Base-by-base conservation (phyloP, 1,140 invertebrate genomes). In the Dicyema japonicum region DNA sequence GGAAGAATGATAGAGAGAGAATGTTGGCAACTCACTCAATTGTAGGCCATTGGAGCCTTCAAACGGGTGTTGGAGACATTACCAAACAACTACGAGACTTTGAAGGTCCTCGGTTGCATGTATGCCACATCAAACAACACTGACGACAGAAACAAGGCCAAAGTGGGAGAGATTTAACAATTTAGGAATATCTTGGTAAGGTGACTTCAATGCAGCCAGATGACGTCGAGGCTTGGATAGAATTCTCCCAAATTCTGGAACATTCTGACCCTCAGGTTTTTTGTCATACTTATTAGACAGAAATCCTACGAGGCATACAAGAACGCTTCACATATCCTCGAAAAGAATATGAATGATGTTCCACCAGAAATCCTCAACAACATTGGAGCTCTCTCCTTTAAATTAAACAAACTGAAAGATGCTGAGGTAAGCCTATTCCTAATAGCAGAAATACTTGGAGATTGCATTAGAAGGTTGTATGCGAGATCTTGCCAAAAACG, bases 201-300 rank as follows among this genome's bases (percentile, higher is more conserved):
- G 63, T 92, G 5, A 90, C 80, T 1, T 76, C 92, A 44, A 72
- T 85, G 47, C 80, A 78, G 47, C 74, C 78, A 0, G 80, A 94
- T 39, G 85, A 94, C 51, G 72, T 92, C 3, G 88, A 97, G 47
- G 82, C 80, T 2, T 90, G 85, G 75, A 92, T 97, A 35, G 85
- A 94, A 50, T 52, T 92, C 24, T 85, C 82, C 1, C 82, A 94
- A 54, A 88, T 97, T 41, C 56, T 92, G 18, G 82, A 94, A 42
- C 74, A 85, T 41, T 69, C 66, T 39, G 82, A 92, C 61, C 57
- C 82, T 16, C 67, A 68, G 46, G 43, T 6, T 9, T 31, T 31
- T 17, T 8, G 30, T 5, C 12, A 13, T 30, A 26, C 9, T 12
- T 5, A 30, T 41, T 16, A 19, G 19, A 5, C 16, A 11, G 12